Base-by-base conservation (phyloP, 2,888 invertebrate genomes). In the Brassicogethes aeneus region DNA sequence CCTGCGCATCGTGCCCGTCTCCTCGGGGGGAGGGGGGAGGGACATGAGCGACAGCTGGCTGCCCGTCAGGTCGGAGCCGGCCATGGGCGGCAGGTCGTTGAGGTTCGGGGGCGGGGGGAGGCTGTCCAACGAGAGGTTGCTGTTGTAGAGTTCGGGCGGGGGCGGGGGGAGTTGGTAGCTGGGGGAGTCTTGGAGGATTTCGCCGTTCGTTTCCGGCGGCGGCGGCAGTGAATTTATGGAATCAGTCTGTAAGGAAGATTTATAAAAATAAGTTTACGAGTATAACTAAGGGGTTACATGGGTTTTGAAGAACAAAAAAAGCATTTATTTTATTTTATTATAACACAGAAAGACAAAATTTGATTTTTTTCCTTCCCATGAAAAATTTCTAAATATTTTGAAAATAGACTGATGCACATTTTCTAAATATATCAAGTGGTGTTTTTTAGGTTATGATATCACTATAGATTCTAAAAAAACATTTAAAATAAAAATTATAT, bases 71-170 rank as follows among this genome's bases (percentile, higher is more conserved):
- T 82, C 80, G 36, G 70, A 70, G 2, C 70, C 70, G 32, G 70
- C 65, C 55, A 73, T 69, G 8, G 70, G 64, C 3, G 74, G 72
- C 15, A 75, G 55, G 45, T 75, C 76, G 39, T 67, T 70, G 3
- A 81, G 81, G 31, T 82, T 81, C 35, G 76, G 84, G 1, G 87
- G 88, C 12, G 86, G 87, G 0, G 85, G 86, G 43, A 87, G 65
- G n/a, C 85, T 86, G 53, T 88, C 87, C 31, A 87, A 65, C 15
- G 87, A 87, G 8, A 85, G 69, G 10, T 82, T 85, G 1, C 86
- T 86, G 39, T 83, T 77, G 60, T 85, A 82, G 72, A 87, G 77
- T 53, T 80, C 80, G 2, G 77, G 75, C 1, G 85, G 85, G 1
- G 85, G 86, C 2, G 85, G 84, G 1, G 84, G 85, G 13, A 81